Base-by-base conservation (phyloP, 2,113 vertebrate genomes). In the Plecturocebus donacophilus region DNA sequence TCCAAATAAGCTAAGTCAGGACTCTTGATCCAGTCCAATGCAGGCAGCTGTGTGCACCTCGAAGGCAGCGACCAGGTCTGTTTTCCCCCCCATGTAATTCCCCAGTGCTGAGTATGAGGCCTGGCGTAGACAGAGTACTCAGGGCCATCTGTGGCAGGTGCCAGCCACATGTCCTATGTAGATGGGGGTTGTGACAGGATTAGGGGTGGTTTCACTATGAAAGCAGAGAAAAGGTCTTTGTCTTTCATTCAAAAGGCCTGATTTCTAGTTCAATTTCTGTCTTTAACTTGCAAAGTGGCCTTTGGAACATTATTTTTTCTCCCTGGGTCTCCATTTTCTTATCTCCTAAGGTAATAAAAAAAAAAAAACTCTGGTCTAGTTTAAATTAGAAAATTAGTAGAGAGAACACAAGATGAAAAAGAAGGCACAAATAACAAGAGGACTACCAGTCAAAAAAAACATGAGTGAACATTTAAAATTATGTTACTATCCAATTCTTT, bases 251-350 rank as follows among this genome's bases (percentile, higher is more conserved):
- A 35, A 82, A 70, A 77, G 45, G 13, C 30, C 42, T 91, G 23
- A 0, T 94, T 83, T 52, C 52, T 52, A 52, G 52, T 52, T 52
- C 16, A 52, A 52, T 52, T 52, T 75, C 61, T 35, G 85, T 61
- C 30, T 89, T 66, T 77, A 52, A 64, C 27, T 42, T 68, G 25
- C 17, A 42, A 71, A n/a, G 58, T 40, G 7, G 54, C 1, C 38
- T 64, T 92, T 54, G 40, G 73, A 25, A 97, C 92, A 92, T 90
- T 88, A 58, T 52, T 45, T 45, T 85, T 47, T 40, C 75, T 64
- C 45, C 11, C 25, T 64, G 7, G 23, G 14, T 42, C 71, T 92
- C 68, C 52, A 8, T 95, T 93, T 93, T 30, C 16, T 52, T 90
- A 38, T 75, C 79, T 58, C 73, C 38, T 32, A 93, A 82, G 42